Evolutionary conservation across 2,797 vertebrate species (phyloP), one percentile per base, ranked within the genome.

Genomic region (Percopsis omiscomaycus): DNA sequence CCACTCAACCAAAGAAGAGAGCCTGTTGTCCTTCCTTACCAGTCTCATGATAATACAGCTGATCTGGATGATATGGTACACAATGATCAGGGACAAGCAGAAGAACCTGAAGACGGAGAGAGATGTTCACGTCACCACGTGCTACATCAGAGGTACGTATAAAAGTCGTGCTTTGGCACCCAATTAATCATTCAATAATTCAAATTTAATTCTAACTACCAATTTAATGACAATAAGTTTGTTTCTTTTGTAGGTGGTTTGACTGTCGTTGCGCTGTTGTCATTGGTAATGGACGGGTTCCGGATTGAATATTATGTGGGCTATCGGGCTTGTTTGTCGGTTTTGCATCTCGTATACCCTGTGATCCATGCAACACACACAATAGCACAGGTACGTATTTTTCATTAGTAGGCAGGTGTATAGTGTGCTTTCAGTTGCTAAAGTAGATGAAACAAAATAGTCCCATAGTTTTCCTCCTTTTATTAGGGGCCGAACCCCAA

Each of bases 1-100:
- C 3, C 78, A 91, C 45, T 84, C 92, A 28, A 90, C 96, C 77
- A 85, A 89, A 58, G 93, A 95, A 81, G 89, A 94, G 73, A 91
- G 93, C 82, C 83, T 97, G 80, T 86, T 98, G 61, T 88, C 94
- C 65, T 93, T 94, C 54, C 89, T 96, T 73, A 94, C 93, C 64
- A 90, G 93, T 30, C 92, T 98, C 72, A 96, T 98, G 95, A 86
- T 94, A 57, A 88, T 98, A 57, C 97, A 99, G 91, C 86, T 98
- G 81, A 68, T 93, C 48, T 99, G 97, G 97, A 98, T 98, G 97
- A 81, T 95, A 79, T 98, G 96, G 95, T 97, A 97, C 92, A 91
- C 94, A 71, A 88, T 94, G 84, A 92, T 92, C 80, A 93, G 94
- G 80, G 84, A 90, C 75, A 90, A 89, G 14, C 92, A 89, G 56